Conservation (phyloP, 2,888 invertebrate genomes). For the Lumbricus terrestris region DNA sequence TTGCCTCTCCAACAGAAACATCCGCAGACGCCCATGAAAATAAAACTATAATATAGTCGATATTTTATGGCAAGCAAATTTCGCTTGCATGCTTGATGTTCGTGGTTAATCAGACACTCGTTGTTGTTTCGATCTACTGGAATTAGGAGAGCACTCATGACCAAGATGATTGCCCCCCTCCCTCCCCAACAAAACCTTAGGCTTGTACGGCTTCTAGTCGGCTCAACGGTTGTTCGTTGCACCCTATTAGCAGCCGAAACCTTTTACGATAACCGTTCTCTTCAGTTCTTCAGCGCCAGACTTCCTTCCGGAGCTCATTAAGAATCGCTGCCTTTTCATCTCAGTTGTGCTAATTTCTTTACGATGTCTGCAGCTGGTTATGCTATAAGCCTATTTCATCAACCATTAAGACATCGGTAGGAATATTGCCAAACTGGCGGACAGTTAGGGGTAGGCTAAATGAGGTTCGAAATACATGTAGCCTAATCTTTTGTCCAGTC, state of each 20-base stretch:
- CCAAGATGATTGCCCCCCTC: no score
- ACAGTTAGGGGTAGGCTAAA: not conserved
- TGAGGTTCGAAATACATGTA: not conserved
- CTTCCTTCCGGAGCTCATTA: not conserved
- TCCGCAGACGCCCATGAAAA: no score
- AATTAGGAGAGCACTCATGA: no score
- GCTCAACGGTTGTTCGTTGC: not conserved
- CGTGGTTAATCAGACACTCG: no score
- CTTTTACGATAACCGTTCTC: not conserved
- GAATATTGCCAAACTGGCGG: not conserved
- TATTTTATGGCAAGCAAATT: not conserved
- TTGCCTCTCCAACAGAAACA: no score
- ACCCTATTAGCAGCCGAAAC: not conserved
- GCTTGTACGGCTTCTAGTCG: no score
- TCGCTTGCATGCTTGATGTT: no score
- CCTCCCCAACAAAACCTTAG: not conserved
- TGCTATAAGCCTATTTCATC: not conserved
- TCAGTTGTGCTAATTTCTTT: not conserved
- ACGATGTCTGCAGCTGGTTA: not conserved
- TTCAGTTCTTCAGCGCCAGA: not conserved
- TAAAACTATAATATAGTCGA: no score
- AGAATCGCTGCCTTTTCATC: not conserved
- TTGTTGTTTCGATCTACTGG: no score
- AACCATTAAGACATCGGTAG: not conserved
- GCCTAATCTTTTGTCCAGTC: no score